Evolutionary conservation across 2,888 invertebrate genomes (phyloP).

Genomic region (Physocephala rufipes): DNA sequence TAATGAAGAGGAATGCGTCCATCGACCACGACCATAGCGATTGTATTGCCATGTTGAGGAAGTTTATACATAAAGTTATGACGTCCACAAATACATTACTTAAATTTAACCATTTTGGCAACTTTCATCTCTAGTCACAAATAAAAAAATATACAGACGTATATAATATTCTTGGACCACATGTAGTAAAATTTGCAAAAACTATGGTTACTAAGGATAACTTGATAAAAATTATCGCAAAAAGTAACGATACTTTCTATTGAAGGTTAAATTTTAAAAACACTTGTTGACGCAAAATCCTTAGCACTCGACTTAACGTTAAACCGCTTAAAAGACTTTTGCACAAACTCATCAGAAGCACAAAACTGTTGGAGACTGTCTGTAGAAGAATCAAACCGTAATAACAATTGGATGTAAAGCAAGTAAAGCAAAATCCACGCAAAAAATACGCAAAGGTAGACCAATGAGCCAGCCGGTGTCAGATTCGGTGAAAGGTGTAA

Average conservation of each 20-base stretch:
- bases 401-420: too few relatives aligned
- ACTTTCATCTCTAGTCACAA: too few relatives aligned
- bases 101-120: too few relatives aligned
- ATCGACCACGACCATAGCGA: too few relatives aligned
- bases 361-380: neutral
- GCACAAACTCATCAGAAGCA: slow-evolving; percentile 23
- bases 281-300: slow-evolving; percentile 23
- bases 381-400: too few relatives aligned
- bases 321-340: slow-evolving; percentile 33
- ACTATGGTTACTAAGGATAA: slow-evolving; percentile 35
- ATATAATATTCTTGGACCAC: too few relatives aligned
- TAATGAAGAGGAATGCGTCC: too few relatives aligned
- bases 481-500: slow-evolving; percentile 42
- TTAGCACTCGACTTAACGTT: slow-evolving; percentile 4
- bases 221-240: slow-evolving; percentile 34
- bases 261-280: slow-evolving; percentile 40
- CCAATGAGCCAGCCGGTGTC: neutral
- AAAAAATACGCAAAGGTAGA: neutral
- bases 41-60: too few relatives aligned
- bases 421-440: neutral
- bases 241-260: slow-evolving; percentile 31
- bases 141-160: too few relatives aligned
- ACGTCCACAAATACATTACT: too few relatives aligned
- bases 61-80: too few relatives aligned
- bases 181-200: too few relatives aligned